Percentiles rank a stretch among this genome's conserved stretches.
phyloP scores from a whole-genome alignment of 35 echinoderm and acorn worm species.

The Strongylocentrotus purpuratus region DNA sequence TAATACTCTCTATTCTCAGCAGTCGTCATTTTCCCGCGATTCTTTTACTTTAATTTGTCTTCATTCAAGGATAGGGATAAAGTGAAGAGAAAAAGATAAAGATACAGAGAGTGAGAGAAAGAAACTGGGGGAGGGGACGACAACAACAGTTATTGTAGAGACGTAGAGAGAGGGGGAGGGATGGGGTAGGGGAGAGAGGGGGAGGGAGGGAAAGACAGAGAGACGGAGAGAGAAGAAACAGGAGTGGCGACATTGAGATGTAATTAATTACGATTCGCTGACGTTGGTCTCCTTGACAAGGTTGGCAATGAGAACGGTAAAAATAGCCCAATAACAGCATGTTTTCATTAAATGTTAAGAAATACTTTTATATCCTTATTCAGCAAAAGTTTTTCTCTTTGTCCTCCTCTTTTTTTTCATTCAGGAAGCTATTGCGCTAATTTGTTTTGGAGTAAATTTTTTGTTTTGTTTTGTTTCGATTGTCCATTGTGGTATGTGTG shows the following conservation, averaged over 20 bases:
- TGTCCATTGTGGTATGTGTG: background rate
- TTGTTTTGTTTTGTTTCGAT: background rate
- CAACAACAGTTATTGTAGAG: too few species aligned
- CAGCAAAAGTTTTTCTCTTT: background rate
- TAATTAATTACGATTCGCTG: background rate
- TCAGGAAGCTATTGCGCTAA: background rate
- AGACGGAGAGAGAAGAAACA: background rate
- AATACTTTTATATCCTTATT: background rate
- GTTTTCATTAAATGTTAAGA: conserved; percentile 1
- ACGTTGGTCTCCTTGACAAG: background rate
- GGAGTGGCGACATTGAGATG: background rate
- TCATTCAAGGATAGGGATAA: too few species aligned
- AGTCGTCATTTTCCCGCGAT: too few species aligned
- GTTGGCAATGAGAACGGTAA: background rate
- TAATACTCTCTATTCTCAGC: too few species aligned
- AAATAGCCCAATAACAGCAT: conserved; percentile 25
- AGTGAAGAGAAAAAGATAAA: background rate
- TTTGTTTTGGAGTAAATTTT: background rate
- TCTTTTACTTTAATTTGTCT: too few species aligned
- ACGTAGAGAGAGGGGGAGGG: background rate
- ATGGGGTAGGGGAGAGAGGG: background rate
- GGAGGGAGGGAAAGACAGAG: background rate
- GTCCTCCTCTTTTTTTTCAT: background rate
- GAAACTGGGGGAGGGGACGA: background rate
- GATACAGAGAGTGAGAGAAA: background rate